Evolutionary conservation across 2,113 vertebrate genomes (phyloP).

Genomic region (Pantherophis guttatus): DNA sequence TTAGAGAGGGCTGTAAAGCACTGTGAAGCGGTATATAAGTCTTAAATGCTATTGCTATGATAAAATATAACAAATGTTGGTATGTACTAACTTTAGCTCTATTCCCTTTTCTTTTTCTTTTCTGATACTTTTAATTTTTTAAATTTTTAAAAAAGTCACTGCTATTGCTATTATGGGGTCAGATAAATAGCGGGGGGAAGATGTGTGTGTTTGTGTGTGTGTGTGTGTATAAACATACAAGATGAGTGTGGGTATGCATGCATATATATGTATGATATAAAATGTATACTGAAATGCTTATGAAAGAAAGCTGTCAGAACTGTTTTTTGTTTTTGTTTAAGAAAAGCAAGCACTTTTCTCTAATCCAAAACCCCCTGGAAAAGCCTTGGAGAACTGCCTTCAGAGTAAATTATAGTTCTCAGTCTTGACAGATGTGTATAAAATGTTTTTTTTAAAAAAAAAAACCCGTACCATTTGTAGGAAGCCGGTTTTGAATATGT

Average conservation of each 20-base stretch:
- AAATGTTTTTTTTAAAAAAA: conserved; percentile 15
- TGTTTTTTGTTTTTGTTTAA: background rate
- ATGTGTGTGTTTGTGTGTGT: background rate
- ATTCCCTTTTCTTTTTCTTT: too few relatives aligned
- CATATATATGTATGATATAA: background rate
- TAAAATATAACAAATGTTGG: too few relatives aligned
- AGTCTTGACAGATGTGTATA: conserved; percentile 4
- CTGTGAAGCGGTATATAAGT: too few relatives aligned
- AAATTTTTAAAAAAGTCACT: background rate
- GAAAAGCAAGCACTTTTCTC: conserved; percentile 33
- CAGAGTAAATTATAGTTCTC: conserved; percentile 4
- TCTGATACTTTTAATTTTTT: too few relatives aligned
- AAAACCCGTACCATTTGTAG: background rate
- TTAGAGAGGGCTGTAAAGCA: background rate
- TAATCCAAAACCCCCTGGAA: background rate
- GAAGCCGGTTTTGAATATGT: background rate
- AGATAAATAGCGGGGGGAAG: conserved; percentile 12
- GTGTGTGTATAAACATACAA: background rate
- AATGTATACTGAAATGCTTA: conserved; percentile 42
- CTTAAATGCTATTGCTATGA: background rate
- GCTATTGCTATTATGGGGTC: background rate
- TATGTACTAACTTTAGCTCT: too few relatives aligned
- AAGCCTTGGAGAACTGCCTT: conserved; percentile 28
- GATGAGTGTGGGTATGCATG: background rate
- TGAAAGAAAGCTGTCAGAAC: conserved; percentile 42